phyloP scores from a whole-genome alignment of 2,113 vertebrate species.

The Sardina pilchardus region DNA sequence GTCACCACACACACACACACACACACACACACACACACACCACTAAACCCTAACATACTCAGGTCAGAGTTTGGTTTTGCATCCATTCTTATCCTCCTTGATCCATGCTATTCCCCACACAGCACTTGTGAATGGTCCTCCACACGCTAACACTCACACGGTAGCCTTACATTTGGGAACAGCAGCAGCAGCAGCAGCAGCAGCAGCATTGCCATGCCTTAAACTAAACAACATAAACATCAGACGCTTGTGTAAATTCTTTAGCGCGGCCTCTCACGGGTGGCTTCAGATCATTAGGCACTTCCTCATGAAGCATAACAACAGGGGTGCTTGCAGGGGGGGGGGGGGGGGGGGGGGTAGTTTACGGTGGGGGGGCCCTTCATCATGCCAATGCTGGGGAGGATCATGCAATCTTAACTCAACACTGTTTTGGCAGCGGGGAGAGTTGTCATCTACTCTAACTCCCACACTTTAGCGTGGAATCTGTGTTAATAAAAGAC shows the following conservation, averaged over 20 bases:
- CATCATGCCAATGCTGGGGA: background rate
- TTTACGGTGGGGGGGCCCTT: background rate
- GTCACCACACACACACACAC: background rate
- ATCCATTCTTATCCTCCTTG: background rate
- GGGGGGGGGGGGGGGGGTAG: background rate
- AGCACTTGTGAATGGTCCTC: background rate
- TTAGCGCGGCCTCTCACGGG: background rate
- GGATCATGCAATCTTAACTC: background rate
- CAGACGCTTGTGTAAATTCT: background rate
- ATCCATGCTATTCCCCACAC: background rate
- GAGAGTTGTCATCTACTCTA: background rate
- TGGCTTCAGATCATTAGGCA: constrained; percentile 6
- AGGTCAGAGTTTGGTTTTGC: background rate
- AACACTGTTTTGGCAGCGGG: background rate
- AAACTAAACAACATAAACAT: background rate
- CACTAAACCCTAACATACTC: background rate
- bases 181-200: background rate
- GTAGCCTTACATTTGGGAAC: background rate
- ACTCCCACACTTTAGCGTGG: too few species aligned
- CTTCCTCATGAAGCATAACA: background rate
- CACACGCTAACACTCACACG: background rate
- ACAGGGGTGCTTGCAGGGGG: background rate
- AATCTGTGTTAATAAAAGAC: background rate
- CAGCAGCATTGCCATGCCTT: background rate
- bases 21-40: background rate